A percentile compares a stretch with the other conserved stretches of the same genome.
phyloP scores from a whole-genome alignment of 2,797 vertebrate species.

The Anabas testudineus region DNA sequence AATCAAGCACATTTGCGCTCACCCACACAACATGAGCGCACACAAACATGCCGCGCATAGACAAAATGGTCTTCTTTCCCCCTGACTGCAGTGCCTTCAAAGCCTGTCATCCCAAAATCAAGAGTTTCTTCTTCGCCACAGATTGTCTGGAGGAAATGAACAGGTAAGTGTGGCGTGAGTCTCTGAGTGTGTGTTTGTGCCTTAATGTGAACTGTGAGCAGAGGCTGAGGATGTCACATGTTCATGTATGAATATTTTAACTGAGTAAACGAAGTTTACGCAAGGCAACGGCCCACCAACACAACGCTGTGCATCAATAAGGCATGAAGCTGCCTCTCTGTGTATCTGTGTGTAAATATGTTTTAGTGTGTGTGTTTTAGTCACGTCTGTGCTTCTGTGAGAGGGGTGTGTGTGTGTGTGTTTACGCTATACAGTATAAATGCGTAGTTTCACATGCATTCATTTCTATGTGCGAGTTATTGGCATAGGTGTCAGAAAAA shows the following conservation, averaged over 20 bases:
- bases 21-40: constrained; percentile 45
- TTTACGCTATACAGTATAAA: too few species aligned
- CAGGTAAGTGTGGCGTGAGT: constrained; percentile 82
- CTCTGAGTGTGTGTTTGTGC: constrained; percentile 15
- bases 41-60: constrained; percentile 23
- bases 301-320: constrained; percentile 71
- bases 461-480: too few species aligned
- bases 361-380: constrained; percentile 10
- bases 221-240: constrained; percentile 43
- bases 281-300: constrained; percentile 50
- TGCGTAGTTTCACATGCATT: too few species aligned
- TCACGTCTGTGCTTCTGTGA: constrained; percentile 44
- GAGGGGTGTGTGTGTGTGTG: too few species aligned
- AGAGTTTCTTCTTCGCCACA: constrained; percentile 94
- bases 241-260: constrained; percentile 72
- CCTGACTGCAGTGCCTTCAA: constrained; percentile 89
- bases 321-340: constrained; percentile 52
- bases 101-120: constrained; percentile 94
- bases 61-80: constrained; percentile 54
- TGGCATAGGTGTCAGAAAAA: neutral
- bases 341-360: constrained; percentile 27
- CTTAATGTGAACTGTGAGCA: constrained; percentile 47
- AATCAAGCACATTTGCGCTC: constrained; percentile 72
- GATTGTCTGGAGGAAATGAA: constrained; percentile 95
- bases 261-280: constrained; percentile 69